Evolutionary conservation across 2,113 vertebrate species (phyloP).

Genomic region (Sitta europaea): DNA sequence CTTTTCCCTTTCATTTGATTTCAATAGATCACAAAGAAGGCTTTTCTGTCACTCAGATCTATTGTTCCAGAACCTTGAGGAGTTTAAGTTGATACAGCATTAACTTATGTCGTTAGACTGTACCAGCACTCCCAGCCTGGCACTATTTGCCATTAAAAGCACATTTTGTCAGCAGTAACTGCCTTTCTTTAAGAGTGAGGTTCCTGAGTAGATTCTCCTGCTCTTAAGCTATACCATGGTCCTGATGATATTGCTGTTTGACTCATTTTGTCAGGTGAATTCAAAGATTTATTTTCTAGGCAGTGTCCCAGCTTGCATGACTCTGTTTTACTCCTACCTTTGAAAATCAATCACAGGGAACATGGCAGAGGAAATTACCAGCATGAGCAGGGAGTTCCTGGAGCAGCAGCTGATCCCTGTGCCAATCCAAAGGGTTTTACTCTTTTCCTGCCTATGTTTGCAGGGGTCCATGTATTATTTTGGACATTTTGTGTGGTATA

Average conservation of each 20-base stretch:
- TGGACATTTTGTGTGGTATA: not conserved
- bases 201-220: not conserved
- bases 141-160: not conserved
- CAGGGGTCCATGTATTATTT: not conserved
- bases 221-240: not conserved
- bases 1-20: not conserved
- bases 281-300: not conserved
- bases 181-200: not conserved
- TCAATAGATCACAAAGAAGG: not conserved
- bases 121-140: not conserved
- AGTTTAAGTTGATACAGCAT: not conserved
- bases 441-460: not conserved
- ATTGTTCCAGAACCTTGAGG: not conserved
- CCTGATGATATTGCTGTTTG: not conserved
- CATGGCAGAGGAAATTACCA: not conserved
- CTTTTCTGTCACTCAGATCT: not conserved
- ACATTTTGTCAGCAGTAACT: not conserved
- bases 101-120: not conserved
- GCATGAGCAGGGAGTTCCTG: not conserved
- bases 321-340: conserved; percentile 15
- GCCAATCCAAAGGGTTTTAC: not conserved
- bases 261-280: not conserved
- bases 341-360: not conserved
- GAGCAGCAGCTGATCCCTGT: not conserved
- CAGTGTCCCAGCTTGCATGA: not conserved